Conservation (phyloP, 2,797 vertebrate genomes). For the Paratrypauchen microcephalus region DNA sequence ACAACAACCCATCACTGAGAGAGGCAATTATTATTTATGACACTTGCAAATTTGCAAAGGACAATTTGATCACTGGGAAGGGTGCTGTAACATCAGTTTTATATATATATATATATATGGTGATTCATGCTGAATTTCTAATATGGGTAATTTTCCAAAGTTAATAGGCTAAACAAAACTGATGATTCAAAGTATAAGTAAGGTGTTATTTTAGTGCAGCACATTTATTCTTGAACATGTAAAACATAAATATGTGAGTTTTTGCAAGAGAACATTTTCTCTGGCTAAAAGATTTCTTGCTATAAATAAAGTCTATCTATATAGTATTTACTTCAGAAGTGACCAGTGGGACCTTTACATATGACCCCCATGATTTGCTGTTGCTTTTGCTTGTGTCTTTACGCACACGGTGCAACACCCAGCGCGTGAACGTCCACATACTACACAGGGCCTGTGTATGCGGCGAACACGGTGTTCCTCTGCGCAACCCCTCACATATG, state of each 20-base stretch:
- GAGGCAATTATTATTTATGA: neutral
- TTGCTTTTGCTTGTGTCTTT: constrained; percentile 19
- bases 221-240: neutral
- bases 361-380: neutral
- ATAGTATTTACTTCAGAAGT: neutral
- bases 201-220: neutral
- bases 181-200: neutral
- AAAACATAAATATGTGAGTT: neutral
- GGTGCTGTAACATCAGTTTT: neutral
- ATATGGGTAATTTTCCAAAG: neutral
- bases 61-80: neutral
- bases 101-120: too few species aligned
- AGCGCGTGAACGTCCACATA: neutral
- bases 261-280: neutral
- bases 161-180: neutral
- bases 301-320: neutral
- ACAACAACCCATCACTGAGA: neutral
- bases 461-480: constrained; percentile 53
- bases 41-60: neutral
- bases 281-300: neutral
- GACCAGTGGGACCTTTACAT: neutral
- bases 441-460: neutral
- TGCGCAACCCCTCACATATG: constrained; percentile 39
- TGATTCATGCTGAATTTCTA: neutral
- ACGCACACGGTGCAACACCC: neutral